These are phyloP conservation scores for Drosophila pegasa DNA, from an alignment of 2,888 invertebrate genomes.

Conservation along the genomic window DNA sequence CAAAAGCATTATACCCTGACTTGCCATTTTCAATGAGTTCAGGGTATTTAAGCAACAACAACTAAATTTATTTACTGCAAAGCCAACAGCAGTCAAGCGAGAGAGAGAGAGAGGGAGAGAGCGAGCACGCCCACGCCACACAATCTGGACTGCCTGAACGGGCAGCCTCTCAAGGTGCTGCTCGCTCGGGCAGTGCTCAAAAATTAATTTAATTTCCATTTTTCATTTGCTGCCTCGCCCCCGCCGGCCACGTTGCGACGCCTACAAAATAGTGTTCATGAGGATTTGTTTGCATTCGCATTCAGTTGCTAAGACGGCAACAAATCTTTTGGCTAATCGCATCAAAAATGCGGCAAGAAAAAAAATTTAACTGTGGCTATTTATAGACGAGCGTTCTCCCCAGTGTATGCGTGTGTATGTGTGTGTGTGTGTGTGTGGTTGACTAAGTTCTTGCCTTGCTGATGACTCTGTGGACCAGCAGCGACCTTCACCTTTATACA, in stretches of 20 bases:
- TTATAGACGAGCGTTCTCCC: conserved; percentile 32
- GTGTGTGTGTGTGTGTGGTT: conserved; percentile 25
- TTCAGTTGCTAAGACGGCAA: conserved; percentile 59
- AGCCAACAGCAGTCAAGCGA: background rate
- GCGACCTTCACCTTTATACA: conserved; percentile 70
- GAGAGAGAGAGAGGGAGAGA: background rate
- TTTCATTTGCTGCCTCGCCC: conserved; percentile 26
- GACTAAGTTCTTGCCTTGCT: conserved; percentile 32
- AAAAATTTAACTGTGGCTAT: conserved; percentile 51
- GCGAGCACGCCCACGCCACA: conserved; percentile 33
- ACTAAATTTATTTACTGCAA: conserved; percentile 7
- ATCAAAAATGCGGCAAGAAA: conserved; percentile 58
- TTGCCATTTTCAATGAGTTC: too few relatives aligned
- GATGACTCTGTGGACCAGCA: conserved; percentile 32
- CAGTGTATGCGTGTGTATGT: conserved; percentile 1
- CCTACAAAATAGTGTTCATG: conserved; percentile 32
- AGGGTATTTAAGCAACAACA: too few relatives aligned
- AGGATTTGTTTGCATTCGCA: conserved; percentile 52
- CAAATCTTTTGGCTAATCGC: conserved; percentile 68
- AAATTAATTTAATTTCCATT: conserved; percentile 55
- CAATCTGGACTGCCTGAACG: background rate
- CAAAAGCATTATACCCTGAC: too few relatives aligned
- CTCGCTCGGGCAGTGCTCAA: conserved; percentile 10
- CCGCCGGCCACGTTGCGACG: background rate
- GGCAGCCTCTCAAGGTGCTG: conserved; percentile 12